A percentile compares a stretch with the other conserved stretches of the same genome.
Evolutionary conservation across 2,113 vertebrate species (phyloP).

Genomic region (Anoura caudifer): DNA sequence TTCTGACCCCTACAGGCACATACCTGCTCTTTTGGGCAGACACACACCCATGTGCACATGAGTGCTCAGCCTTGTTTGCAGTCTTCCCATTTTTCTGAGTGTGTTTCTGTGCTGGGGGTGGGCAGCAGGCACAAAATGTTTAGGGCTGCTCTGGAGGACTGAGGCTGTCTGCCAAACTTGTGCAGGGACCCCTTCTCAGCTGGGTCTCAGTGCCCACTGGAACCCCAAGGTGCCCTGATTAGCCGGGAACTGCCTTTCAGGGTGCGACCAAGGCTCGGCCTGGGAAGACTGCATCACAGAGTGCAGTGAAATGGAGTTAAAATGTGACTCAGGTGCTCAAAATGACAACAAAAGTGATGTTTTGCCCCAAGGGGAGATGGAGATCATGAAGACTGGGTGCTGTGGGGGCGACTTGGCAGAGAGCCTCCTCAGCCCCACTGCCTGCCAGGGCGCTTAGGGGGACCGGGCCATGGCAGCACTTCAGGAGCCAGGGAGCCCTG

Average conservation of each 20-base stretch:
- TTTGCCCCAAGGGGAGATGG: background rate
- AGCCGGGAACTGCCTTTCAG: background rate
- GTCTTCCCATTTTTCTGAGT: background rate
- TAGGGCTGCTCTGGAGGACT: background rate
- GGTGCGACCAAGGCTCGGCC: background rate
- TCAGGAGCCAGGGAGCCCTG: background rate
- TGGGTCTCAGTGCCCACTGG: background rate
- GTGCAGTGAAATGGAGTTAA: background rate
- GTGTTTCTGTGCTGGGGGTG: background rate
- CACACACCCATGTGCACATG: background rate
- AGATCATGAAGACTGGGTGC: fast-evolving
- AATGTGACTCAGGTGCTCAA: background rate
- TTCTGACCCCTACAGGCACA: background rate
- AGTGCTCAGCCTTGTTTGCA: background rate
- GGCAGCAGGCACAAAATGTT: background rate
- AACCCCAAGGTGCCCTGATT: background rate
- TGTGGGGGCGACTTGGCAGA: background rate
- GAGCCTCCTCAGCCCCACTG: background rate
- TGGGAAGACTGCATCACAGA: slow-evolving; percentile 58
- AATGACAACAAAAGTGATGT: background rate
- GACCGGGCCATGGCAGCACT: background rate
- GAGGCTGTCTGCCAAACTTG: background rate
- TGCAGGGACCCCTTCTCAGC: background rate
- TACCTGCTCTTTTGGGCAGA: background rate
- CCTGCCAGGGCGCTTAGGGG: background rate